Evolutionary conservation across 2,888 invertebrate species (phyloP).

Genomic region (Elmis aenea): DNA sequence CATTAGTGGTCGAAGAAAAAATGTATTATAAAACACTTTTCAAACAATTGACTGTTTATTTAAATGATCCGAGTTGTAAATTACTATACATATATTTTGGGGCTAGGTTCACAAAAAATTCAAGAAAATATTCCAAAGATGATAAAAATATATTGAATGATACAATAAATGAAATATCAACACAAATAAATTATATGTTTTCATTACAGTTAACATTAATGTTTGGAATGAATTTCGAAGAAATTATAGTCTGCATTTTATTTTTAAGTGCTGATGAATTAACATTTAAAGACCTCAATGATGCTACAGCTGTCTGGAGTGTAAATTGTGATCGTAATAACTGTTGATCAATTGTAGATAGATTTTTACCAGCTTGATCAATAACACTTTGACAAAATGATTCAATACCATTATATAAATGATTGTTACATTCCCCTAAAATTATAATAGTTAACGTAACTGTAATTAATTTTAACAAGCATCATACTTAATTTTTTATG

Average conservation of each 20-base stretch:
- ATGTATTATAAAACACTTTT: no score
- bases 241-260: slow-evolving; percentile 37
- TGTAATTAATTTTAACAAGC: no score
- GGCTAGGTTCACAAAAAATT: no score
- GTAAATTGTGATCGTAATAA: slow-evolving; percentile 42
- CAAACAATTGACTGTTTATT: no score
- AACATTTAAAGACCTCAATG: slow-evolving; percentile 36
- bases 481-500: slow-evolving; percentile 26
- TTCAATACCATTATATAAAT: slow-evolving; percentile 35
- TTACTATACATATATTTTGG: no score
- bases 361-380: slow-evolving; percentile 34
- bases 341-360: slow-evolving; percentile 38
- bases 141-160: no score
- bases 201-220: slow-evolving; percentile 24
- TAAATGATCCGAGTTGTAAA: no score
- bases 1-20: no score
- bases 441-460: no score
- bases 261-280: slow-evolving; percentile 38
- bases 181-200: no score
- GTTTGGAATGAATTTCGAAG: slow-evolving; percentile 39
- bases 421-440: slow-evolving; percentile 40
- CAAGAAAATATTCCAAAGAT: no score
- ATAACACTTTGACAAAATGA: slow-evolving; percentile 30
- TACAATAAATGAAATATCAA: not conserved
- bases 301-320: slow-evolving; percentile 39